These are phyloP conservation scores for Desmophyllum pertusum DNA, from an alignment of 92 coral and sea anemone genomes.

Conservation along the genomic window DNA sequence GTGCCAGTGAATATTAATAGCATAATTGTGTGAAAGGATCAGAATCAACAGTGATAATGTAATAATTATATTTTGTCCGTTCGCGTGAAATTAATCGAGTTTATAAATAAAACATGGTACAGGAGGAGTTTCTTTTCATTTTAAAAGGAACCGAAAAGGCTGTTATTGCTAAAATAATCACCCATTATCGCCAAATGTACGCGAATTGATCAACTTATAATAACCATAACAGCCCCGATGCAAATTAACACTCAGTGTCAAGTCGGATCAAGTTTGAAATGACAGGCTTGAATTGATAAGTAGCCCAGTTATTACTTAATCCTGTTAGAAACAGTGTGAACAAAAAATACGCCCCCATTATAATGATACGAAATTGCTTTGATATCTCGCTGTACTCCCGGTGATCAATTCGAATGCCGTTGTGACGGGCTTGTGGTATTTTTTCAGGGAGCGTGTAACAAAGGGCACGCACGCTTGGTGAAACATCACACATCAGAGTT, in stretches of 20 bases:
- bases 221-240: constrained; percentile 13
- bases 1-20: constrained; percentile 72
- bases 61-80: constrained; percentile 66
- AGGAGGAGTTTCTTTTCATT: constrained; percentile 35
- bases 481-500: constrained; percentile 6
- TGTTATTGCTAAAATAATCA: constrained; percentile 35
- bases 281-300: constrained; percentile 23
- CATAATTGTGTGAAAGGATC: constrained; percentile 73
- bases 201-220: constrained; percentile 30
- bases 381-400: neutral
- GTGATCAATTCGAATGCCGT: neutral
- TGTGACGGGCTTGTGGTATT: neutral
- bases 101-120: constrained; percentile 44
- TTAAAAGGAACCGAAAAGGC: constrained; percentile 29
- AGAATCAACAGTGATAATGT: constrained; percentile 66
- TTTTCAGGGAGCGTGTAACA: neutral
- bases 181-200: constrained; percentile 36
- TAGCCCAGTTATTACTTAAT: constrained; percentile 24
- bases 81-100: constrained; percentile 51
- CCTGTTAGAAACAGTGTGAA: neutral
- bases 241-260: constrained; percentile 23
- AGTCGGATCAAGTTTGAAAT: neutral
- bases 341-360: constrained; percentile 2
- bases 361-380: constrained; percentile 4
- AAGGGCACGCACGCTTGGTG: neutral